Evolutionary conservation across 2,888 invertebrate genomes (phyloP), one percentile per base, ranked within the genome.

Genomic region (Heteromurus nitidus): DNA sequence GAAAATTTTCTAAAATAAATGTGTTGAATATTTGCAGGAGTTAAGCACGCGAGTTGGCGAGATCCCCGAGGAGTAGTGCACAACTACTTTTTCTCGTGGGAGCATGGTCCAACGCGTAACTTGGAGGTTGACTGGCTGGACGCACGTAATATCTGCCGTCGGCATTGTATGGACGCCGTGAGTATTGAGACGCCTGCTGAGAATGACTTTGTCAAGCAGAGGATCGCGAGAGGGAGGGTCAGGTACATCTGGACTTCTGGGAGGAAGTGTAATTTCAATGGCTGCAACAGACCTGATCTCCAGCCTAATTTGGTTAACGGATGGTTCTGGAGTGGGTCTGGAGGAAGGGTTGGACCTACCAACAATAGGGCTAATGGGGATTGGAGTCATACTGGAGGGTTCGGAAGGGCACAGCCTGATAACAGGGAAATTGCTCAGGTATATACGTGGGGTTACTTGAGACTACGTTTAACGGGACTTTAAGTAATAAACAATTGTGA

Each of bases 191-290:
- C 95, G 13, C 95, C 96, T 90, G 95, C 95, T 89, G 95, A 96
- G 89, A 96, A 96, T 89, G 95, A 96, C 90, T 92, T 96, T 88
- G 93, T 96, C 90, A 96, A 96, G 90, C 95, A 96, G 89, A 93
- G 95, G 88, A 92, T 96, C 86, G 93, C 94, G 3, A 81, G 85
- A 22, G 86, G 85, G 30, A 85, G 85, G 92, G 93, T 95, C 36
- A 95, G 95, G 2, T 96, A 96, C 91, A 96, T 96, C 88, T 96
- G 96, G 96, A 96, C 96, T 16, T 95, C 95, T 3, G 96, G 96
- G 70, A 94, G 96, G 87, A 92, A 96, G 80, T 96, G 96, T 89
- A 96, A 96, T 91, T 96, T 96, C 92, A 95, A 95, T 89, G 96
- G 96, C 81, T 96, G 96, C 85, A 87, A 87, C 69, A 75, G 96